Evolutionary conservation across 1,140 invertebrate genomes (phyloP).

Genomic region (Alviniconcha marisindica): DNA sequence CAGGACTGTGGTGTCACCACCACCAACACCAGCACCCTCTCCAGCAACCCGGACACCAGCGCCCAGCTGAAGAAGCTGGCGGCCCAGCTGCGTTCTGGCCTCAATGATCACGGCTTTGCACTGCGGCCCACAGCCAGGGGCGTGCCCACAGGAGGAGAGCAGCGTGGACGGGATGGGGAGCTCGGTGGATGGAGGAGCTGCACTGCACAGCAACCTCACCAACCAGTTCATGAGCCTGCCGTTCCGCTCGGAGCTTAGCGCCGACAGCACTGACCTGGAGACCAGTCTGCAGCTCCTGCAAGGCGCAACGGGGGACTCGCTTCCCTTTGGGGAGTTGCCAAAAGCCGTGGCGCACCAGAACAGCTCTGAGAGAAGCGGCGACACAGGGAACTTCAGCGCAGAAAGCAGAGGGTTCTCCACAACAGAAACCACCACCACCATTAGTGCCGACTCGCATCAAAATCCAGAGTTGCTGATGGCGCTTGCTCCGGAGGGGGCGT

Average conservation of each 20-base stretch:
- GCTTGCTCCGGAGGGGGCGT: neutral
- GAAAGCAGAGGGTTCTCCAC: neutral
- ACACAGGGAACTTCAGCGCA: neutral
- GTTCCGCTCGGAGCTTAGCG: slow-evolving; percentile 43
- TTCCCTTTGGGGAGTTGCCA: neutral
- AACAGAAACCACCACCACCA: no score
- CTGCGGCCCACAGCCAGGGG: no score
- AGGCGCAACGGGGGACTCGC: neutral
- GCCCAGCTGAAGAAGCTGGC: neutral
- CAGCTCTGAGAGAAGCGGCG: neutral
- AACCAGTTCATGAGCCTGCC: slow-evolving; percentile 54
- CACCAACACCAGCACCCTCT: neutral
- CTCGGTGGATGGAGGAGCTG: neutral
- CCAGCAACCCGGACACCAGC: neutral
- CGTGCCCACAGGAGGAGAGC: neutral
- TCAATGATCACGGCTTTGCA: neutral
- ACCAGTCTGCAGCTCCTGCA: slow-evolving; percentile 5
- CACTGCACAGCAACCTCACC: slow-evolving; percentile 54
- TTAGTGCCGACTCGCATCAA: no score
- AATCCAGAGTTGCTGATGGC: no score
- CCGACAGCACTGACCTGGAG: slow-evolving; percentile 43
- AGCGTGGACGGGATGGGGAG: slow-evolving; percentile 5
- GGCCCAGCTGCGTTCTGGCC: neutral
- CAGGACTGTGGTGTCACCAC: neutral
- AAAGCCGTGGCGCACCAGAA: neutral